These are phyloP conservation scores for Malaclemys terrapin DNA, from an alignment of 2,113 vertebrate species.

Conservation along the genomic window DNA sequence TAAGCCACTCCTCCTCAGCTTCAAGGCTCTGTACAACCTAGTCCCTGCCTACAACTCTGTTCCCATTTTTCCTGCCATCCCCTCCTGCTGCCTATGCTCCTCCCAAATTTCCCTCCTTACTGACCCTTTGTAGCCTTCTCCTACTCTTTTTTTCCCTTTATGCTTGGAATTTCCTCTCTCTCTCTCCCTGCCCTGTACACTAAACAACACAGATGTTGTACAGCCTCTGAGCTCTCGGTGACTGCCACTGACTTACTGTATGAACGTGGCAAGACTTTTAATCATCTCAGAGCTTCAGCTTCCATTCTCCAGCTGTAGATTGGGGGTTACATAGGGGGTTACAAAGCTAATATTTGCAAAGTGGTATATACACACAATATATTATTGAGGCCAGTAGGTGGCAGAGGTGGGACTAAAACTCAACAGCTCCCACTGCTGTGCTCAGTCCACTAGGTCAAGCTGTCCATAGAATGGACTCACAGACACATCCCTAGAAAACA, in stretches of 20 bases:
- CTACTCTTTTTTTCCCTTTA: not conserved
- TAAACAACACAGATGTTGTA: not conserved
- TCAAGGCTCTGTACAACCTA: not conserved
- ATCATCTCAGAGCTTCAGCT: not conserved
- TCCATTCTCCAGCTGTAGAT: not conserved
- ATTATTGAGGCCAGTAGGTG: conserved; percentile 16
- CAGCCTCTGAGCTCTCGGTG: not conserved
- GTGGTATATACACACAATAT: not conserved
- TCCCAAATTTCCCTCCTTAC: not conserved
- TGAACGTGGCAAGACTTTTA: not conserved
- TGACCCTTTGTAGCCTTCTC: not conserved
- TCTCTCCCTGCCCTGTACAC: not conserved
- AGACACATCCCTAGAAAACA: not conserved
- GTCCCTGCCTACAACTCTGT: not conserved
- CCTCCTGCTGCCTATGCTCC: not conserved
- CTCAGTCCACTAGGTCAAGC: fast-evolving
- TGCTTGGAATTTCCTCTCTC: not conserved
- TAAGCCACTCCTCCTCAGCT: conserved; percentile 20
- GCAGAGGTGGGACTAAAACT: conserved; percentile 41
- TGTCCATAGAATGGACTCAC: not conserved
- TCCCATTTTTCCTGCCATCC: not conserved
- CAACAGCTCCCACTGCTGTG: not conserved
- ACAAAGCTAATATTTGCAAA: not conserved
- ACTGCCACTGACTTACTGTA: not conserved
- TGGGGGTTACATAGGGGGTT: not conserved